These are phyloP conservation scores for Empis livida DNA, from an alignment of 2,888 invertebrate species.

Conservation along the genomic window DNA sequence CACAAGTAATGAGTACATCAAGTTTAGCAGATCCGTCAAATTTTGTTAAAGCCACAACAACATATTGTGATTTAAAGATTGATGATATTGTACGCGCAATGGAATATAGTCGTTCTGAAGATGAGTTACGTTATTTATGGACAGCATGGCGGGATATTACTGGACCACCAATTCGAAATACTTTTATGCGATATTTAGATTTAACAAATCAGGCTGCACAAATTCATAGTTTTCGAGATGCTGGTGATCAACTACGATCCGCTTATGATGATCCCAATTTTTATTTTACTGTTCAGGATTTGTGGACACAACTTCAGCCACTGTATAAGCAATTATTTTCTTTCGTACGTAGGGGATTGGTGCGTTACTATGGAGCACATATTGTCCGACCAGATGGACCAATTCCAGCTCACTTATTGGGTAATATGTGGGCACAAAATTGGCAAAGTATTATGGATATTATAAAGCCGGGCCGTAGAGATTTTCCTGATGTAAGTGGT, in stretches of 20 bases:
- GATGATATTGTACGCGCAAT: constrained; percentile 38
- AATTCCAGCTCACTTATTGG: constrained; percentile 72
- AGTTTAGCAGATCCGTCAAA: constrained; percentile 5
- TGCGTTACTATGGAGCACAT: constrained; percentile 47
- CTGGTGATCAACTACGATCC: constrained; percentile 68
- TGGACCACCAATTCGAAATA: constrained; percentile 60
- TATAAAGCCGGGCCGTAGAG: constrained; percentile 57
- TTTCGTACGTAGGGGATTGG: constrained; percentile 58
- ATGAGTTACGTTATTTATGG: constrained; percentile 67
- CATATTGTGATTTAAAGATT: constrained; percentile 46
- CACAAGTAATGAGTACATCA: not conserved
- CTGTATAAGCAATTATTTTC: constrained; percentile 74
- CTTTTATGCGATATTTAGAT: constrained; percentile 66
- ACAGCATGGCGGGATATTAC: constrained; percentile 65
- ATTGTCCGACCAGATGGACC: constrained; percentile 54
- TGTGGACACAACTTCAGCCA: constrained; percentile 53
- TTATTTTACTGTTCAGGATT: constrained; percentile 42
- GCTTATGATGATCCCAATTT: constrained; percentile 59
- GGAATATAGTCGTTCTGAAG: constrained; percentile 58
- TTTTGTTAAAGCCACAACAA: constrained; percentile 26
- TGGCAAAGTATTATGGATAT: constrained; percentile 65
- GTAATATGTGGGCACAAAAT: constrained; percentile 76
- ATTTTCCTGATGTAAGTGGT: constrained; percentile 60
- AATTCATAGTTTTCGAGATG: constrained; percentile 57
- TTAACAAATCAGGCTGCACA: constrained; percentile 67